Evolutionary conservation across 2,888 invertebrate genomes (phyloP).

Genomic region (Galeopsomyia nigrocyanea): DNA sequence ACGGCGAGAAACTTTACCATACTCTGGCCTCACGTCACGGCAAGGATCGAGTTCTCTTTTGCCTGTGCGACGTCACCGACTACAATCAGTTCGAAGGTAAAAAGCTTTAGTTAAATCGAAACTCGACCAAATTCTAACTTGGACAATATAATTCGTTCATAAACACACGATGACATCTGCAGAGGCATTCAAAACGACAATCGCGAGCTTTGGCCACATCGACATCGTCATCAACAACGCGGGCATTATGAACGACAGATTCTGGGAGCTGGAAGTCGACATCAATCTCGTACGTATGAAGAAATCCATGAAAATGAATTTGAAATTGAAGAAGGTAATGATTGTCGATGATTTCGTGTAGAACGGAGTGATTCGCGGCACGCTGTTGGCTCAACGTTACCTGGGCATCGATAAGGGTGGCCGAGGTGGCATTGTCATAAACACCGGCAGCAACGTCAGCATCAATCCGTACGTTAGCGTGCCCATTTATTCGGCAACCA

Average conservation of each 20-base stretch:
- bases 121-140: neutral
- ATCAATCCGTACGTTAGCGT: slow-evolving; percentile 79
- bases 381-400: slow-evolving; percentile 80
- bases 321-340: neutral
- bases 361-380: slow-evolving; percentile 84
- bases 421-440: slow-evolving; percentile 81
- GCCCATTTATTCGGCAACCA: slow-evolving; percentile 84
- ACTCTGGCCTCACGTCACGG: slow-evolving; percentile 77
- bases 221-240: slow-evolving; percentile 87
- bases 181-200: slow-evolving; percentile 83
- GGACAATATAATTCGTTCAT: neutral
- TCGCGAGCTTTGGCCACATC: slow-evolving; percentile 79
- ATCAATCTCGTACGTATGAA: slow-evolving; percentile 77
- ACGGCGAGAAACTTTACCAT: slow-evolving; percentile 78
- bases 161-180: slow-evolving; percentile 55
- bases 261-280: slow-evolving; percentile 83
- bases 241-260: slow-evolving; percentile 82
- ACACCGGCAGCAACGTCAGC: slow-evolving; percentile 82
- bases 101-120: slow-evolving; percentile 36
- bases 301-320: neutral
- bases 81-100: slow-evolving; percentile 83
- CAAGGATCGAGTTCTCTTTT: slow-evolving; percentile 79
- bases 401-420: slow-evolving; percentile 84
- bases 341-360: slow-evolving; percentile 56
- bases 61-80: slow-evolving; percentile 83